Evolutionary conservation across 1,140 invertebrate genomes (phyloP).

Genomic region (Leucophenga varia): DNA sequence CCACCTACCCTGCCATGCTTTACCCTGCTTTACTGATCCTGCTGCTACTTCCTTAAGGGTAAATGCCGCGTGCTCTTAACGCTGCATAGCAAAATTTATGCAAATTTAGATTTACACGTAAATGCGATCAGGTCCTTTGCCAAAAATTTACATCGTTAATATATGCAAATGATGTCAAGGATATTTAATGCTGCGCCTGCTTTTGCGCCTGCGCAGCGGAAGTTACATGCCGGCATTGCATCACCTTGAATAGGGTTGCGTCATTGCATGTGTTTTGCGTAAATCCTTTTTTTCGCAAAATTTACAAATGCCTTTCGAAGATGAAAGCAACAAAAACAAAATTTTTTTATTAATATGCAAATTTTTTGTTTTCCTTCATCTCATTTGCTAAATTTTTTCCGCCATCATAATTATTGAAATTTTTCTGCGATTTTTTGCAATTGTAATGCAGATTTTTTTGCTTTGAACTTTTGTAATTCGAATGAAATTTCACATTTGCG

Average conservation of each 20-base stretch:
- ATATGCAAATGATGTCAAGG: conserved; percentile 41
- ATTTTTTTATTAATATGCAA: conserved; percentile 42
- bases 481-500: conserved; percentile 26
- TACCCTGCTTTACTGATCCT: background rate
- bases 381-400: background rate
- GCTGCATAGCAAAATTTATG: conserved; percentile 42
- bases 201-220: conserved; percentile 29
- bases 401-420: conserved; percentile 9
- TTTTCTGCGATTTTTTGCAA: conserved; percentile 44
- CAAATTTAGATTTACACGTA: conserved; percentile 17
- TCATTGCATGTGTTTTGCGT: conserved; percentile 12
- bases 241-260: conserved; percentile 10
- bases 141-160: conserved; percentile 48
- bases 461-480: conserved; percentile 44
- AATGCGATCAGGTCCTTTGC: conserved; percentile 21
- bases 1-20: conserved; percentile 5
- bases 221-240: conserved; percentile 31
- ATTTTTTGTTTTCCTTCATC: conserved; percentile 30
- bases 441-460: conserved; percentile 54
- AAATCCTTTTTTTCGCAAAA: conserved; percentile 31
- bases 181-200: conserved; percentile 17
- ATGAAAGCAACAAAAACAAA: too few species aligned
- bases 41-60: conserved; percentile 13
- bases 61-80: conserved; percentile 16
- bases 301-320: conserved; percentile 10